These are phyloP conservation scores for Machaerirhynchus nigripectus DNA, from an alignment of 2,113 vertebrate genomes.

Conservation along the genomic window DNA sequence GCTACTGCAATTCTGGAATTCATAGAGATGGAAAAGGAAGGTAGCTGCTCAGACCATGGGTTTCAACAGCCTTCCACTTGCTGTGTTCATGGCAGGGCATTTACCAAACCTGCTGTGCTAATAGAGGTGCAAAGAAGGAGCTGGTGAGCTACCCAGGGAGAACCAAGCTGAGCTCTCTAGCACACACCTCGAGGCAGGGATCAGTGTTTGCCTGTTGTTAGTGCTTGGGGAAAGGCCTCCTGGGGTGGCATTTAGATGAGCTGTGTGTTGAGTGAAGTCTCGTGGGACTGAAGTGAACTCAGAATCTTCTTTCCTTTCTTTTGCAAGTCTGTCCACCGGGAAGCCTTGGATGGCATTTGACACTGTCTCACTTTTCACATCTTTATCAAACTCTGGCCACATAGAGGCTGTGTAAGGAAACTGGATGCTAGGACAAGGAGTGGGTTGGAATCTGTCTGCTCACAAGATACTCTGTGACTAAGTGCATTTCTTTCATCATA, in stretches of 20 bases:
- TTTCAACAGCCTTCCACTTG: background rate
- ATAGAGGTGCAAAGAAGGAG: background rate
- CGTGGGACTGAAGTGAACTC: fast-evolving
- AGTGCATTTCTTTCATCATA: slow-evolving; percentile 29
- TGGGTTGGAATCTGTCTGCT: background rate
- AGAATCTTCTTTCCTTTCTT: background rate
- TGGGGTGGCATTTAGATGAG: background rate
- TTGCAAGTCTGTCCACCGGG: background rate
- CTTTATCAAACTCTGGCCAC: background rate
- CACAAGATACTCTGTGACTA: background rate
- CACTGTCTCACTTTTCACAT: background rate
- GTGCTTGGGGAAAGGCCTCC: background rate
- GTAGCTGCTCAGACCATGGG: background rate
- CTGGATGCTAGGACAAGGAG: background rate
- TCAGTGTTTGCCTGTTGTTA: background rate
- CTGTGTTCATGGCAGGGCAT: background rate
- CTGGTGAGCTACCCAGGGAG: background rate
- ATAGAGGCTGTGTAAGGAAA: background rate
- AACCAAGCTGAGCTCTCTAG: background rate
- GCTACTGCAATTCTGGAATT: background rate
- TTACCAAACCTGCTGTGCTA: background rate
- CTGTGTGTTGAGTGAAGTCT: background rate
- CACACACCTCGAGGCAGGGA: background rate
- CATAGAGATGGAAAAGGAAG: background rate
- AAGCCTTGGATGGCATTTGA: background rate